Conservation (phyloP, 1,140 invertebrate genomes). For the Bombus vancouverensis region DNA sequence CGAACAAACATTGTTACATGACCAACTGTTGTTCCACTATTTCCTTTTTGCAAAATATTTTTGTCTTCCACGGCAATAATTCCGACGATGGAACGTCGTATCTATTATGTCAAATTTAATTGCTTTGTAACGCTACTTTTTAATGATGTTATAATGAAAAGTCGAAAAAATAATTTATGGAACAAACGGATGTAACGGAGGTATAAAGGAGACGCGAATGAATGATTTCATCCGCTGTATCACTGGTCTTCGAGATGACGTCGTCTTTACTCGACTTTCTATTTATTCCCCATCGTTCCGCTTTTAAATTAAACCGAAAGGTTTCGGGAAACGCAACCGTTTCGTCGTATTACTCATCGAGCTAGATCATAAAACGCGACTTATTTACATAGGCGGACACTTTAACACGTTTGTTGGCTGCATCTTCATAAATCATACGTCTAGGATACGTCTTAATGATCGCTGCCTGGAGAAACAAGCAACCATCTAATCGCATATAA, state of each 20-base stretch:
- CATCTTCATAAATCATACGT: too few species aligned
- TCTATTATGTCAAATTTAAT: too few species aligned
- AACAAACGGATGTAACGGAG: neutral
- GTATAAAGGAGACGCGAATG: neutral
- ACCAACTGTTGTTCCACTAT: neutral
- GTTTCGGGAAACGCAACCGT: neutral
- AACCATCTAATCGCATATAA: neutral
- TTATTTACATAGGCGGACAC: neutral
- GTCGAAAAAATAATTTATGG: too few species aligned
- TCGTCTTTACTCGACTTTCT: conserved; percentile 34
- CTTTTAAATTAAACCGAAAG: conserved; percentile 7
- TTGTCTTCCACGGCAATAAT: accelerated
- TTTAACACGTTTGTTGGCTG: neutral
- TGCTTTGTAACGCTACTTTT: too few species aligned
- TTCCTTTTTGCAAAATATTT: neutral
- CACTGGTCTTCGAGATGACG: neutral
- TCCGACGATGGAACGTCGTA: too few species aligned
- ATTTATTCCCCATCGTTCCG: conserved; percentile 6
- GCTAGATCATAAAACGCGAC: neutral
- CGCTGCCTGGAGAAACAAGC: neutral
- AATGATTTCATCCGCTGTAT: conserved; percentile 8
- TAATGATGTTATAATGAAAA: too few species aligned
- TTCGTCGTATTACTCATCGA: neutral
- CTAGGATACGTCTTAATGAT: neutral
- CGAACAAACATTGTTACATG: neutral